A percentile compares a stretch with the other conserved stretches of the same genome.
Conservation (phyloP, 2,797 vertebrate species). For the Esox masquinongy region DNA sequence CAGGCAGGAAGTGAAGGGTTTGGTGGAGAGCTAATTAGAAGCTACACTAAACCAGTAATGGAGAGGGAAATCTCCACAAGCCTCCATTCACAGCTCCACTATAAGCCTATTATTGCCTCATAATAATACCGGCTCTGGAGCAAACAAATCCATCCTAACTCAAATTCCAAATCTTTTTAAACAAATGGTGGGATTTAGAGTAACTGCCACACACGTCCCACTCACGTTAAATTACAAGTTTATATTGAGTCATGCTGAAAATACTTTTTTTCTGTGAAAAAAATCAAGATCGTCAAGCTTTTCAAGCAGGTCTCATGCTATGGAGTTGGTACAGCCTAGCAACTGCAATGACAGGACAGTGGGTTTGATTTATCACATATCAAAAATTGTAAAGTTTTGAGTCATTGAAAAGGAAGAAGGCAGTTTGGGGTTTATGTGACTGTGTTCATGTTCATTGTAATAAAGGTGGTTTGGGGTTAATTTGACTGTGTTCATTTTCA, state of each 20-base stretch:
- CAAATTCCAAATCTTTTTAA: background rate
- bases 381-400: too few relatives aligned
- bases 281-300: too few relatives aligned
- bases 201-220: constrained; percentile 9
- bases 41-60: constrained; percentile 52
- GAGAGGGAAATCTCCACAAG: constrained; percentile 43
- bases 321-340: too few relatives aligned
- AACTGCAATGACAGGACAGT: too few relatives aligned
- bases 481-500: too few relatives aligned
- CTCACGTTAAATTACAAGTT: constrained; percentile 25
- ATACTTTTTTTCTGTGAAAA: constrained; percentile 8
- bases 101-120: constrained; percentile 40
- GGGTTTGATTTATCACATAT: too few relatives aligned
- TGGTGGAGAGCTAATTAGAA: constrained; percentile 65
- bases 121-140: constrained; percentile 29
- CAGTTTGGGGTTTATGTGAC: background rate
- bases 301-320: too few relatives aligned
- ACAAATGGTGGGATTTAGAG: constrained; percentile 21
- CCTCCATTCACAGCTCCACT: constrained; percentile 40
- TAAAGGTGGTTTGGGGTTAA: too few relatives aligned
- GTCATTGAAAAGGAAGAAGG: too few relatives aligned
- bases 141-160: constrained; percentile 37
- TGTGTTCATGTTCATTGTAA: too few relatives aligned
- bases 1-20: constrained; percentile 57
- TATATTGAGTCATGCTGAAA: background rate